Conservation (phyloP, 2,113 vertebrate species). For the Gallinago jamesoni region DNA sequence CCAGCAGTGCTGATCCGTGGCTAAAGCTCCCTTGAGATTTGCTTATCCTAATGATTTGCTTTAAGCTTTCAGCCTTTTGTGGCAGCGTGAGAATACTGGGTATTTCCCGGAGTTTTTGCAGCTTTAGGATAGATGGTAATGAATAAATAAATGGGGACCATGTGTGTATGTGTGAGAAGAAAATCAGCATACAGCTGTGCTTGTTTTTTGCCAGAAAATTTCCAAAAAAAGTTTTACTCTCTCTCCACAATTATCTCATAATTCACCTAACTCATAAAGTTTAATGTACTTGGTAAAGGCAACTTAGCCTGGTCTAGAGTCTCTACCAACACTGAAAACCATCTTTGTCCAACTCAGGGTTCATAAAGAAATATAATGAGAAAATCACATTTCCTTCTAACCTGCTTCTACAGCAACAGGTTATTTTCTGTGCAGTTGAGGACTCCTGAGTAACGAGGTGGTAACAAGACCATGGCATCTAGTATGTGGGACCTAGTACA, state of each 20-base stretch:
- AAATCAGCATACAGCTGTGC: background rate
- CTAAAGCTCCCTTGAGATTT: background rate
- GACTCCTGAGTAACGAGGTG: background rate
- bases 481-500: too few relatives aligned
- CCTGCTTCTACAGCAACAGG: background rate
- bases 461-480: background rate
- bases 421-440: background rate
- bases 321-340: background rate
- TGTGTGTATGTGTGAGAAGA: background rate
- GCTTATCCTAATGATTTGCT: background rate
- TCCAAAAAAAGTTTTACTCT: background rate
- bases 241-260: background rate
- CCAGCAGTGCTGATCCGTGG: background rate
- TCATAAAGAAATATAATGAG: background rate
- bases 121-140: background rate
- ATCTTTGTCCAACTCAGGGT: background rate
- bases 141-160: background rate
- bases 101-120: background rate
- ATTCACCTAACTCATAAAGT: background rate
- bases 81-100: background rate
- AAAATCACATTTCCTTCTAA: background rate
- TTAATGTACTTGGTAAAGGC: background rate
- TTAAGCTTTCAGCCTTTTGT: background rate
- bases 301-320: background rate
- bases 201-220: background rate